A percentile compares a stretch with the other conserved stretches of the same genome.
Evolutionary conservation across 2,888 invertebrate species (phyloP).

Genomic region (Helleia helle): DNA sequence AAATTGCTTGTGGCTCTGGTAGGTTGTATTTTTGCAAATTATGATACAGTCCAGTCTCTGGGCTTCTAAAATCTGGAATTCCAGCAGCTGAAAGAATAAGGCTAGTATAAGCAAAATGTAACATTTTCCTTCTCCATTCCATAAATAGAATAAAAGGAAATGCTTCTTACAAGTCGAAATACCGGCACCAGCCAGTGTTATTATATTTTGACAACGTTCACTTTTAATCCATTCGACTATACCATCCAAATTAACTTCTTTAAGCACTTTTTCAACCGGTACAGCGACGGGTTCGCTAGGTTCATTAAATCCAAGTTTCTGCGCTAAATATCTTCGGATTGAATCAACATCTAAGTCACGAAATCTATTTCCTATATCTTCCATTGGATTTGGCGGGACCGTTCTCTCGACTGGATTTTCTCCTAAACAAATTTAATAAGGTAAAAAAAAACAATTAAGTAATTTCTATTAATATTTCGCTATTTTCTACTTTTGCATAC

Average conservation of each 20-base stretch:
- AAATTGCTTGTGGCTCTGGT: slow-evolving; percentile 93
- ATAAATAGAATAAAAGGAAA: slow-evolving; percentile 6
- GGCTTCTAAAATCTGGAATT: slow-evolving; percentile 96
- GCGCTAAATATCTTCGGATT: slow-evolving; percentile 77
- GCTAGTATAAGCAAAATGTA: no score
- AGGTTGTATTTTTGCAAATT: slow-evolving; percentile 93
- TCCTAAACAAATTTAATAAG: slow-evolving; percentile 33
- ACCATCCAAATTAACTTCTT: slow-evolving; percentile 82
- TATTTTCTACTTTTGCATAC: slow-evolving; percentile 30
- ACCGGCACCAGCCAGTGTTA: slow-evolving; percentile 96
- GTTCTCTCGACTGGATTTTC: slow-evolving; percentile 34
- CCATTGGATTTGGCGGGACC: slow-evolving; percentile 51
- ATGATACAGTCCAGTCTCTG: slow-evolving; percentile 92
- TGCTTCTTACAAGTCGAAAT: slow-evolving; percentile 91
- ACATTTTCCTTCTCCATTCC: no score
- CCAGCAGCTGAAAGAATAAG: slow-evolving; percentile 83
- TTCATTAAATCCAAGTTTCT: slow-evolving; percentile 76
- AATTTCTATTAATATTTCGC: not conserved
- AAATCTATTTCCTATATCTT: slow-evolving; percentile 44
- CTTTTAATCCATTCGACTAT: slow-evolving; percentile 85
- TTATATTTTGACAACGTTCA: slow-evolving; percentile 85
- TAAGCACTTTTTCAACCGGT: slow-evolving; percentile 68
- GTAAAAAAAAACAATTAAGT: slow-evolving; percentile 11
- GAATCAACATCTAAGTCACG: slow-evolving; percentile 75
- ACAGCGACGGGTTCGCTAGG: slow-evolving; percentile 39